Evolutionary conservation across 1,140 invertebrate genomes (phyloP).

Genomic region (Eriocheir sinensis): DNA sequence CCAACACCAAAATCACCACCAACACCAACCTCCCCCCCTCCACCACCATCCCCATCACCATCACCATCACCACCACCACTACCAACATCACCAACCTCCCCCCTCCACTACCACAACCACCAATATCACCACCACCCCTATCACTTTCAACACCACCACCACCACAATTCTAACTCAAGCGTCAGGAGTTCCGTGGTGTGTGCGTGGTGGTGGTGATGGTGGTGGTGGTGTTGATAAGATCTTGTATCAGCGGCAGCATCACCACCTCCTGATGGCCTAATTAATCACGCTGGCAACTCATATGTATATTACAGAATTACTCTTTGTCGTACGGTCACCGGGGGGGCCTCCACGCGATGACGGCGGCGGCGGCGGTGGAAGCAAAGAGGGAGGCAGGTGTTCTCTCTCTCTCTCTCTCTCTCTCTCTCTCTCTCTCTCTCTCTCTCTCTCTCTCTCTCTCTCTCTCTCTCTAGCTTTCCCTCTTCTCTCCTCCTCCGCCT

Average conservation of each 20-base stretch:
- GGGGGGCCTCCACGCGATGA: background rate
- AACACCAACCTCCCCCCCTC: no score
- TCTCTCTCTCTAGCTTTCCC: no score
- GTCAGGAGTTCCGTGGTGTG: background rate
- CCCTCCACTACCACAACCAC: background rate
- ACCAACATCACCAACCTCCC: background rate
- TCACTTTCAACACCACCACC: background rate
- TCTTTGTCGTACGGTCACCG: background rate
- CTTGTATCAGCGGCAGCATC: slow-evolving; percentile 14
- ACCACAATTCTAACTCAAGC: no score
- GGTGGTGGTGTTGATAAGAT: background rate
- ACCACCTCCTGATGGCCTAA: background rate
- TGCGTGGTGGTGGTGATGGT: background rate
- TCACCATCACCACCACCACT: background rate
- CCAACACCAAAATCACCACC: background rate
- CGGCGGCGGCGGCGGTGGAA: background rate
- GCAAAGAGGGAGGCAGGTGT: no score
- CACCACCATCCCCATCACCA: background rate
- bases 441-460: no score
- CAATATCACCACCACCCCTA: background rate
- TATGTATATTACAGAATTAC: slow-evolving; percentile 47
- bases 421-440: no score
- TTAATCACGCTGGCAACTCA: slow-evolving; percentile 19
- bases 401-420: no score
- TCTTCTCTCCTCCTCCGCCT: no score